Conservation (phyloP, 2,113 vertebrate genomes). For the Hemibagrus wyckioides region DNA sequence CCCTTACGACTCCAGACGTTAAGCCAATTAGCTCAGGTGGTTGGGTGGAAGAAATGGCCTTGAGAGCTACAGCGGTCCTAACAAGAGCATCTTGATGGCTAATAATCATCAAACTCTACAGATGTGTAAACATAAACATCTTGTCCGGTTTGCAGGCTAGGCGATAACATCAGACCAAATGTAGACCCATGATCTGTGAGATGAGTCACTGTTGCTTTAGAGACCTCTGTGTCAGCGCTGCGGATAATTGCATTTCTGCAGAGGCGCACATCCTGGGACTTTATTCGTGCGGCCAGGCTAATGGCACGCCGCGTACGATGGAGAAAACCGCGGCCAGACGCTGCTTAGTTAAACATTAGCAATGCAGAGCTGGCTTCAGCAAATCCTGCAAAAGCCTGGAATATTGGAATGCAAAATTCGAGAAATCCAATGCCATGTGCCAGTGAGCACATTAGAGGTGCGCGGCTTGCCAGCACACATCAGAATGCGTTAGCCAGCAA, state of each 20-base stretch:
- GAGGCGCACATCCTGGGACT: conserved; percentile 14
- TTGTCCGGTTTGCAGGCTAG: neutral
- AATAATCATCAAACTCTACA: neutral
- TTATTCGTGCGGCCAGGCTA: conserved; percentile 20
- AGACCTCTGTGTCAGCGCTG: conserved; percentile 41
- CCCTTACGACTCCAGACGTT: conserved; percentile 25
- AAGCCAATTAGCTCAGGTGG: conserved; percentile 26
- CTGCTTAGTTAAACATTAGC: conserved; percentile 36
- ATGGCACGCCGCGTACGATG: conserved; percentile 25
- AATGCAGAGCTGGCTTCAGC: neutral
- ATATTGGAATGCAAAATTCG: conserved; percentile 3
- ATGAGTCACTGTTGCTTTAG: conserved; percentile 1
- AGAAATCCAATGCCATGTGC: conserved; percentile 22
- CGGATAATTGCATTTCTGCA: conserved; percentile 31
- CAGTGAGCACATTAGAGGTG: conserved; percentile 26
- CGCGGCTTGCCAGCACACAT: neutral
- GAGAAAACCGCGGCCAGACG: conserved; percentile 10
- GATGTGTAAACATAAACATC: conserved; percentile 4
- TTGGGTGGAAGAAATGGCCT: neutral
- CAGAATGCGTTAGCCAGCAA: neutral
- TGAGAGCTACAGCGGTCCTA: neutral
- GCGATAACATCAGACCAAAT: neutral
- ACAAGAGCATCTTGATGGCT: neutral
- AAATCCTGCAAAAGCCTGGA: conserved; percentile 21
- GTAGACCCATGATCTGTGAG: neutral